Evolutionary conservation across 2,113 vertebrate genomes (phyloP), one percentile per base, ranked within the genome.

Genomic region (Harpagus bidentatus): DNA sequence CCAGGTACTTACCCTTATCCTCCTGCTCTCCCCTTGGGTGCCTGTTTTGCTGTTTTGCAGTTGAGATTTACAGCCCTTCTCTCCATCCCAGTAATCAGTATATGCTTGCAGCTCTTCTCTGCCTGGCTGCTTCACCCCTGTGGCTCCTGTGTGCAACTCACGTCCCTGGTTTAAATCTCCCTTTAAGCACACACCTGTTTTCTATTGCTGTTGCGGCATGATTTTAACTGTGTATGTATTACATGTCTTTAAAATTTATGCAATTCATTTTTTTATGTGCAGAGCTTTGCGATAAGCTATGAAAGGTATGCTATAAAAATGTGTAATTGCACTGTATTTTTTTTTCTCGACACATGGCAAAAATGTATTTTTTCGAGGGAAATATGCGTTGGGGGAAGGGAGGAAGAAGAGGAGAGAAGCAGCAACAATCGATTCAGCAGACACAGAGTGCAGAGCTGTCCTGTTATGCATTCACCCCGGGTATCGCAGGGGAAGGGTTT

Each of bases 181-280:
- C 89, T 96, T 93, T 91, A 97, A 97, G 73, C 94, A 96, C 92
- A 95, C 92, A 96, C 94, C 95, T 97, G 95, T 93, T 98, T 97
- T 91, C 94, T 93, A 77, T 91, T 96, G 93, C 96, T 97, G 94
- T 69, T 95, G 94, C 20, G 3, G 93, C 94, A 91, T 79, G 90
- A 93, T 90, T 97, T 96, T 97, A 96, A 97, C 95, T 81, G 84
- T 88, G 92, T 96, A 56, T 96, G 95, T 95, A 96, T 97, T 97
- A 96, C 95, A 94, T 86, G 95, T 94, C 96, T 95, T 96, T 97
- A 94, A 96, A 97, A 97, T 97, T 96, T 97, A 97, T 97, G 97
- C 93, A 95, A 91, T 92, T 95, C 95, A 93, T 93, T 97, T 96
- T 97, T 95, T 95, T 94, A 96, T 93, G 92, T 71, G 95, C 88